Evolutionary conservation across 2,888 invertebrate species (phyloP).

Genomic region (Drosophila pseudotalamancana): DNA sequence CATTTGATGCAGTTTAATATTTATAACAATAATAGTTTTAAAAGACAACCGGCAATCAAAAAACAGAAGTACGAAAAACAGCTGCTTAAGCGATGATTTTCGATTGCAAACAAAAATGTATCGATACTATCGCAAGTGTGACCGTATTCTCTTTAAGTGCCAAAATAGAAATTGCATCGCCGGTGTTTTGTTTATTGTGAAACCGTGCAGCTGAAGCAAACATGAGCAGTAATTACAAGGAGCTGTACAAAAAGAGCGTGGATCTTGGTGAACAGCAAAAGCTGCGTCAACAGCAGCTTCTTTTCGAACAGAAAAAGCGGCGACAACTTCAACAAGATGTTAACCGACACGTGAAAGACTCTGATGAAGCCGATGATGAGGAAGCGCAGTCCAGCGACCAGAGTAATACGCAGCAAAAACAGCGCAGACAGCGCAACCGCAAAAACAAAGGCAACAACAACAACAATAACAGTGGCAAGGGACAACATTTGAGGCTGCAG

Average conservation of each 20-base stretch:
- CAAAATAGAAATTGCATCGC: not conserved
- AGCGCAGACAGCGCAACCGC: conserved; percentile 14
- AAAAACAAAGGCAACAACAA: conserved; percentile 28
- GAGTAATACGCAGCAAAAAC: conserved; percentile 15
- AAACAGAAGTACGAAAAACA: conserved; percentile 1
- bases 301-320: conserved; percentile 79
- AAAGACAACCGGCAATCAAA: conserved; percentile 9
- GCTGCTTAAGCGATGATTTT: conserved; percentile 9
- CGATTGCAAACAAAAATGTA: not conserved
- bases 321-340: conserved; percentile 76
- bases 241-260: conserved; percentile 58
- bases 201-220: too few relatives aligned
- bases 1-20: not conserved
- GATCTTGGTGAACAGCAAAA: conserved; percentile 66
- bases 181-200: conserved; percentile 30
- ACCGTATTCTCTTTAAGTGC: not conserved
- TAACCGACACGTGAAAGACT: conserved; percentile 32
- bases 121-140: conserved; percentile 25
- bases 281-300: conserved; percentile 67
- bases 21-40: too few relatives aligned
- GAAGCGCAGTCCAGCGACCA: not conserved
- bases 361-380: conserved; percentile 10
- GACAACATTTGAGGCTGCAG: conserved; percentile 87
- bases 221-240: conserved; percentile 57
- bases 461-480: conserved; percentile 22